A percentile compares a stretch with the other conserved stretches of the same genome.
Evolutionary conservation across 2,797 vertebrate species (phyloP).

Genomic region (Gambusia yucatana): DNA sequence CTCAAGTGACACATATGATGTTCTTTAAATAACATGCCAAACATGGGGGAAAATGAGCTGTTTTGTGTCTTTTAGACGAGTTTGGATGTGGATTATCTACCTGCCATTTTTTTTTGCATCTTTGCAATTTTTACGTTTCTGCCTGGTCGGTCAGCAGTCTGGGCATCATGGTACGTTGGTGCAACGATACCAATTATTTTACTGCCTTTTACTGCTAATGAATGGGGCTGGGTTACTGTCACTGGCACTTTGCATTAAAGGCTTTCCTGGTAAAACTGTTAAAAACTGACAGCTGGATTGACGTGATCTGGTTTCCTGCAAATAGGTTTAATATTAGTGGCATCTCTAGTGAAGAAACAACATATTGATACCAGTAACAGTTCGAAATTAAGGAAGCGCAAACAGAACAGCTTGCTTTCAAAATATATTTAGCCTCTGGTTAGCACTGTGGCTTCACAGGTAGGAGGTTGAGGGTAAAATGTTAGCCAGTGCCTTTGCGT

Average conservation of each 20-base stretch:
- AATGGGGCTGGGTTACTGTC: neutral
- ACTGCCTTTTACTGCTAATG: neutral
- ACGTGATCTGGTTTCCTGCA: neutral
- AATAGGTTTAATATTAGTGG: neutral
- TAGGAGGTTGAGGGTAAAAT: neutral
- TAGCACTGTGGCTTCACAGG: neutral
- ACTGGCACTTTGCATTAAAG: neutral
- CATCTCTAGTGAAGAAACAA: neutral
- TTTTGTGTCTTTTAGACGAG: neutral
- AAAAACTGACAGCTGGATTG: neutral
- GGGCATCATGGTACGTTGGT: neutral
- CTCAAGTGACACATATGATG: constrained; percentile 13
- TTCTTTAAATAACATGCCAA: constrained; percentile 12
- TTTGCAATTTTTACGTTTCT: neutral
- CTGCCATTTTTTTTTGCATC: neutral
- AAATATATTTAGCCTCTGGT: neutral
- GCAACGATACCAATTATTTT: neutral
- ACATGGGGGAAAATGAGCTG: neutral
- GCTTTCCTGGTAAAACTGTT: neutral
- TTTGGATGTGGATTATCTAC: neutral
- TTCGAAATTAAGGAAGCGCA: neutral
- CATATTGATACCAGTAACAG: neutral
- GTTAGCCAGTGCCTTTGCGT: neutral
- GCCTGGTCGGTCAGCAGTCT: no score
- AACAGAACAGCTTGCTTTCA: neutral